These are phyloP conservation scores for Ganaspis sp. DNA, from an alignment of 1,140 invertebrate species.

Conservation along the genomic window DNA sequence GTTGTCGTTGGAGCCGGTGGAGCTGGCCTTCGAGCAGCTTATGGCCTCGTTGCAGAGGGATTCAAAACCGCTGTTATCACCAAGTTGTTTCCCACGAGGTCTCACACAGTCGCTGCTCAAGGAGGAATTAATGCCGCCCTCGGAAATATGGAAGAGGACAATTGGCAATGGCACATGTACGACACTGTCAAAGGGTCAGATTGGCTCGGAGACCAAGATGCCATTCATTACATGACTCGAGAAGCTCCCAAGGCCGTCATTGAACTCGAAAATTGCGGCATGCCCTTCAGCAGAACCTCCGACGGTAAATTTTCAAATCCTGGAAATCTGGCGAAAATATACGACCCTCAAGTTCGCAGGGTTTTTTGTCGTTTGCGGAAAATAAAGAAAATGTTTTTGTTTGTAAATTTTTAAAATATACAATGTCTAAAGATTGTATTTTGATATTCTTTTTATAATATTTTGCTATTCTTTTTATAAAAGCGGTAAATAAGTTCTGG, in stretches of 20 bases:
- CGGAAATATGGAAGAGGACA: slow-evolving; percentile 88
- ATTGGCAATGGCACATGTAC: slow-evolving; percentile 99
- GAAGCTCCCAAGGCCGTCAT: slow-evolving; percentile 98
- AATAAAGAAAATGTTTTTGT: neutral
- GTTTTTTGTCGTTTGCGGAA: too few relatives aligned
- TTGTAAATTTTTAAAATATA: too few relatives aligned
- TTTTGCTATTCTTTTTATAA: too few relatives aligned
- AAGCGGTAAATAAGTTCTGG: too few relatives aligned
- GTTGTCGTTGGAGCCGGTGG: slow-evolving; percentile 98
- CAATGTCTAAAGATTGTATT: too few relatives aligned
- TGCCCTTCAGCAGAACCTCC: slow-evolving; percentile 96
- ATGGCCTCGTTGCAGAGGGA: slow-evolving; percentile 96
- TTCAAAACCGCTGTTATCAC: slow-evolving; percentile 98
- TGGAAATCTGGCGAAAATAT: neutral
- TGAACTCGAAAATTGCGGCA: slow-evolving; percentile 98
- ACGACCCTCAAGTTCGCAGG: too few relatives aligned
- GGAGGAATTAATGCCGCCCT: slow-evolving; percentile 97
- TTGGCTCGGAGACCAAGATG: slow-evolving; percentile 99
- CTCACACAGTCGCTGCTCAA: slow-evolving; percentile 98
- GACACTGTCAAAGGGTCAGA: slow-evolving; percentile 99
- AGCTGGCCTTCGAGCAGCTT: slow-evolving; percentile 96
- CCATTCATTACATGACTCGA: slow-evolving; percentile 98
- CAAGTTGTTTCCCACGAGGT: slow-evolving; percentile 98
- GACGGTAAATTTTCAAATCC: slow-evolving; percentile 78
- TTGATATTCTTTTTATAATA: too few relatives aligned